These are phyloP conservation scores for Muscicapa adusta DNA, from an alignment of 2,113 vertebrate species.

Conservation along the genomic window DNA sequence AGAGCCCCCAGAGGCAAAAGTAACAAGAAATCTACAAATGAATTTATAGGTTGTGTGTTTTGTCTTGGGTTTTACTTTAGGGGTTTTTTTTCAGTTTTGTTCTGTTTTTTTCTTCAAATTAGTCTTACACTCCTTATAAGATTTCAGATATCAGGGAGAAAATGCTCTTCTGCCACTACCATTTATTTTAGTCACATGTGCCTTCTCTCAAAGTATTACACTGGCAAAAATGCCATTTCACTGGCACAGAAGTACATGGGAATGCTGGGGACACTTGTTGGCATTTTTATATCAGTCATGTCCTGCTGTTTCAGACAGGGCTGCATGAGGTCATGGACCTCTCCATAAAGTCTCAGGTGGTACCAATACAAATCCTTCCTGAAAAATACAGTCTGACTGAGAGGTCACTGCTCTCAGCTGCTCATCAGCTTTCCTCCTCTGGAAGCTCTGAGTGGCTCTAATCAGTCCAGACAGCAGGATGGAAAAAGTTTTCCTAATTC, in stretches of 20 bases:
- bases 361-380: neutral
- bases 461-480: neutral
- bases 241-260: neutral
- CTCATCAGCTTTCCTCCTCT: neutral
- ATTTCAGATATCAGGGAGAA: neutral
- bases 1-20: neutral
- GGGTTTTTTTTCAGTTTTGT: neutral
- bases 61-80: neutral
- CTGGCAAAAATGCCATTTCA: neutral
- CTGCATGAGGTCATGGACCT: neutral
- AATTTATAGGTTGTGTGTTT: neutral
- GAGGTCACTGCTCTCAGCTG: neutral
- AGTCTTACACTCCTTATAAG: neutral
- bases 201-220: neutral
- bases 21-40: neutral
- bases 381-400: neutral
- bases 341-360: neutral
- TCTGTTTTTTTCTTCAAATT: neutral
- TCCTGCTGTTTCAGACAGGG: neutral
- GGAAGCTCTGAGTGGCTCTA: neutral
- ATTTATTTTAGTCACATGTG: neutral
- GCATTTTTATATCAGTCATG: neutral
- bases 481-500: neutral
- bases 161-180: neutral
- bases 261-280: neutral